A percentile compares a stretch with the other conserved stretches of the same genome.
phyloP scores from a whole-genome alignment of 2,113 vertebrate species.

The Carassius gibelio region DNA sequence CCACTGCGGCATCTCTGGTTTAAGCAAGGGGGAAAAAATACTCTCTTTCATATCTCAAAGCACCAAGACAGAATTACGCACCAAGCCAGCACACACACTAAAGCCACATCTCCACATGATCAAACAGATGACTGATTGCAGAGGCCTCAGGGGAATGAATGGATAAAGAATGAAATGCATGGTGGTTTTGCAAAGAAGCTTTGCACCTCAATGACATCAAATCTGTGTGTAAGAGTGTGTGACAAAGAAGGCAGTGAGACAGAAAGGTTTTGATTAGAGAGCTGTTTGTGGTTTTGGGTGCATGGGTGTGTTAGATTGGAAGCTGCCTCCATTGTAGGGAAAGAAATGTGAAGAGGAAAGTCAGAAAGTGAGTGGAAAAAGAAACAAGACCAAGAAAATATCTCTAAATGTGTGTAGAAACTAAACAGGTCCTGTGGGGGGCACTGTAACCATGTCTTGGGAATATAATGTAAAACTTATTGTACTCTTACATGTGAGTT shows the following conservation, averaged over 20 bases:
- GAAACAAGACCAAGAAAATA: neutral
- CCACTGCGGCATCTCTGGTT: slow-evolving; percentile 22
- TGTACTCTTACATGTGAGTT: neutral
- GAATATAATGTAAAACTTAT: neutral
- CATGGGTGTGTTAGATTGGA: slow-evolving; percentile 25
- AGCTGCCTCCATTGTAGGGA: neutral
- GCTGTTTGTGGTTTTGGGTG: slow-evolving; percentile 42
- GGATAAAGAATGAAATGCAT: neutral
- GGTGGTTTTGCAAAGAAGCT: slow-evolving; percentile 20
- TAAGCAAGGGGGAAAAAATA: neutral
- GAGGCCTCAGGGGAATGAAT: slow-evolving; percentile 6
- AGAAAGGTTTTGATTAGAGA: slow-evolving; percentile 36
- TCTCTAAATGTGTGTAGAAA: neutral
- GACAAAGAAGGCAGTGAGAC: slow-evolving; percentile 17
- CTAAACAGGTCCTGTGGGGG: slow-evolving; percentile 9
- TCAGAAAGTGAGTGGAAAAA: neutral
- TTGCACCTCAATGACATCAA: slow-evolving; percentile 23
- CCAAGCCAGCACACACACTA: slow-evolving; percentile 14
- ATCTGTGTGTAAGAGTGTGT: slow-evolving; percentile 17
- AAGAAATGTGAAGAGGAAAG: neutral
- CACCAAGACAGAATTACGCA: slow-evolving; percentile 9
- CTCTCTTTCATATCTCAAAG: slow-evolving; percentile 40
- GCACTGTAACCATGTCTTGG: neutral
- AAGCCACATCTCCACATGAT: slow-evolving; percentile 29
- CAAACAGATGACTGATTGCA: slow-evolving; percentile 35